A percentile compares a stretch with the other conserved stretches of the same genome.
Evolutionary conservation across 2,113 vertebrate species (phyloP).

Genomic region (Cricetomys ansorgei): DNA sequence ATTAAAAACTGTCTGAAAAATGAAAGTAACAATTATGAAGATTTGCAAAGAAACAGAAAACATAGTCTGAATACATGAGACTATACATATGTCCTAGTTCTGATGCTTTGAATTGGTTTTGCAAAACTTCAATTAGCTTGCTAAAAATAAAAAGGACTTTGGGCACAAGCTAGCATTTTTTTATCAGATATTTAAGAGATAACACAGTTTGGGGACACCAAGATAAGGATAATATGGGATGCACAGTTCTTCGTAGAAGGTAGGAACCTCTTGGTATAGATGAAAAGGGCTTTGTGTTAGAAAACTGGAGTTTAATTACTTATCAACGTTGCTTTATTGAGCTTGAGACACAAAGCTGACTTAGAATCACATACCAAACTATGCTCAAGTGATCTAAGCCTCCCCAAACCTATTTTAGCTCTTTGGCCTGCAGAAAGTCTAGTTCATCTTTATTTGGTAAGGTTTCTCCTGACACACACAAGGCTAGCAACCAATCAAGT

Average conservation of each 20-base stretch:
- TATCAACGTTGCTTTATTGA: background rate
- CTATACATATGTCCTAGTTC: background rate
- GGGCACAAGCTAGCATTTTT: background rate
- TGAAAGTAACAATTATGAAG: background rate
- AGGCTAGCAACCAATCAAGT: background rate
- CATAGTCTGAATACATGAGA: background rate
- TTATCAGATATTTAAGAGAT: background rate
- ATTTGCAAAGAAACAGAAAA: background rate
- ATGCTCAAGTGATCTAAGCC: background rate
- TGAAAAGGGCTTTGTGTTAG: background rate
- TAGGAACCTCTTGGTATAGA: background rate
- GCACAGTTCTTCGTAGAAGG: background rate
- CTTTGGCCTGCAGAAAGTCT: background rate
- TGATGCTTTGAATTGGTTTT: slow-evolving; percentile 27
- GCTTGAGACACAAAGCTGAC: background rate
- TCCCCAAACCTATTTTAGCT: background rate
- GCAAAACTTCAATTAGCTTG: background rate
- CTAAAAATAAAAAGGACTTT: slow-evolving; percentile 2
- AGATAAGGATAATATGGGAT: background rate
- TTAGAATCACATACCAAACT: background rate
- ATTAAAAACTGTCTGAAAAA: background rate
- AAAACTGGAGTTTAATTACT: background rate
- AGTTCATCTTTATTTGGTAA: background rate
- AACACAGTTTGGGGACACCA: background rate
- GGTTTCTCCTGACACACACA: background rate